These are phyloP conservation scores for Myotis findleyi DNA, from an alignment of 2,797 vertebrate species.

Conservation along the genomic window DNA sequence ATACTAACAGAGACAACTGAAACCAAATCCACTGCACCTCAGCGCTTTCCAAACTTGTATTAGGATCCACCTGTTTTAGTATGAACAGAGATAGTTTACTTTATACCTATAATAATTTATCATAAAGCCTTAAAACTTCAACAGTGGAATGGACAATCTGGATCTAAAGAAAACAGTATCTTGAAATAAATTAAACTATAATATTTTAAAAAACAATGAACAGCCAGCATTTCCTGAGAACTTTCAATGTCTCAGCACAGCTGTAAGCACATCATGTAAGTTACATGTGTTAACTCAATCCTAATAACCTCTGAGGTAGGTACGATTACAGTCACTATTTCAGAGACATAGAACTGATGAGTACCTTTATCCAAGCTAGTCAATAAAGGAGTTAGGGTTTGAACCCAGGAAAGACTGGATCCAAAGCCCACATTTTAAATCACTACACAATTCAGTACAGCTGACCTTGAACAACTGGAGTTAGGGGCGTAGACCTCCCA, in stretches of 20 bases:
- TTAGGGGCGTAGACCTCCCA: background rate
- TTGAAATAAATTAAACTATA: background rate
- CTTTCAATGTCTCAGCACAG: background rate
- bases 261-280: background rate
- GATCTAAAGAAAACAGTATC: slow-evolving; percentile 21
- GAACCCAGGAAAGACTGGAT: background rate
- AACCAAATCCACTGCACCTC: background rate
- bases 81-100: slow-evolving; percentile 13
- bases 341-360: background rate
- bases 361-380: background rate
- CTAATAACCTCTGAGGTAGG: background rate
- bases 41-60: background rate
- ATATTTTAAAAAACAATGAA: background rate
- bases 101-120: background rate
- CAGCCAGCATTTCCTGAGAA: slow-evolving; percentile 23
- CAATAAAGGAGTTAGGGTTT: background rate
- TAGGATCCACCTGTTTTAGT: background rate
- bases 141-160: background rate
- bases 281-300: slow-evolving; percentile 1
- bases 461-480: background rate
- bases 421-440: slow-evolving; percentile 1
- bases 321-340: background rate
- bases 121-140: slow-evolving; percentile 28
- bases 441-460: background rate
- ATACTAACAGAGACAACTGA: background rate